Evolutionary conservation across 2,113 vertebrate species (phyloP), one percentile per base, ranked within the genome.

Genomic region (Nibea coibor): DNA sequence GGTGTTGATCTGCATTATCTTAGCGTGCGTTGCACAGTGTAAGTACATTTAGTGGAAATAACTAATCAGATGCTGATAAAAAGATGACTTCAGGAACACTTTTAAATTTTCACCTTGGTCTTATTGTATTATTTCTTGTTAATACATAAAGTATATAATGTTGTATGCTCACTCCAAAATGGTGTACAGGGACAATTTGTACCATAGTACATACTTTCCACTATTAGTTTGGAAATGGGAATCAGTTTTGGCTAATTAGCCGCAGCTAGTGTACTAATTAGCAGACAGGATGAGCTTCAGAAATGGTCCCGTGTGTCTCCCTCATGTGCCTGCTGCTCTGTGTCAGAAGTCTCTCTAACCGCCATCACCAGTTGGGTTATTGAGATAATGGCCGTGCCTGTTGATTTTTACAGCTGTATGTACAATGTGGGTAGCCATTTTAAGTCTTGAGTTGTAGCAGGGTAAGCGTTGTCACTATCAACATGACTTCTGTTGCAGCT

Each of bases 231-330:
- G 22, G 4, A 70, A 77, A 61, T 66, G 6, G 10, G 17, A 22
- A 35, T 61, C 26, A 20, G 20, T 24, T 71, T 6, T 15, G 3
- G 42, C 59, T 67, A 75, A 83, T 78, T 70, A 81, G 72, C 43
- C 50, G 11, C 15, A 51, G 50, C 68, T 81, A 65, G 69, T 56
- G 26, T 76, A 24, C 62, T 63, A 68, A 75, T 88, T 81, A 90
- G 51, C 57, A 53, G n/a, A 64, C 20, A 54, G 26, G 19, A 73
- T 80, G 17, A 31, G 71, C 70, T 78, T 70, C 20, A 72, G 20
- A 87, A 80, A 51, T 26, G 68, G 42, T 72, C 72, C 39, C 2
- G 0, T 8, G 19, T 70, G 64, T 64, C 51, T 43, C 58, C 22
- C 20, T 63, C 19, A 63, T 56, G 42, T 31, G 15, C 51, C 35